A percentile compares a stretch with the other conserved stretches of the same genome.
phyloP scores from a whole-genome alignment of 2,888 invertebrate species.

The Elegia similella region DNA sequence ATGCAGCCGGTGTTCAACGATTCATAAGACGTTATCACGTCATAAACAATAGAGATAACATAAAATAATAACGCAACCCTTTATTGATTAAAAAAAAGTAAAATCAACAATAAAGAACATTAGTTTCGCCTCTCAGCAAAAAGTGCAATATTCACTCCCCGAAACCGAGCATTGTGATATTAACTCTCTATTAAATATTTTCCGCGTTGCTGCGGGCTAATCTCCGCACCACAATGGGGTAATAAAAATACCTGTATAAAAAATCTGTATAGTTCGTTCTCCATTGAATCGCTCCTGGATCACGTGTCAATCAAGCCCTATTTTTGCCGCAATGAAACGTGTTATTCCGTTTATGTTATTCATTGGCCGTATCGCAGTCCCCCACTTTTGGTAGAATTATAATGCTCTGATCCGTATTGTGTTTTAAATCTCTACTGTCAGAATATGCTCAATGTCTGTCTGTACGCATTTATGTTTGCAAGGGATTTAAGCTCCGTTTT shows the following conservation, averaged over 20 bases:
- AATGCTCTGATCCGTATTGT: slow-evolving; percentile 52
- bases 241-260: slow-evolving; percentile 67
- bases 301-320: slow-evolving; percentile 77
- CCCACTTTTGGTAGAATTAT: slow-evolving; percentile 52
- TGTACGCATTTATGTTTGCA: slow-evolving; percentile 19
- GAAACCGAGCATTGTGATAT: slow-evolving; percentile 52
- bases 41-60: slow-evolving; percentile 33
- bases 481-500: not conserved
- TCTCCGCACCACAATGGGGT: slow-evolving; percentile 61
- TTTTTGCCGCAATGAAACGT: slow-evolving; percentile 62
- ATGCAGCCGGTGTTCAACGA: too few relatives aligned
- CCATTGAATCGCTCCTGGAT: slow-evolving; percentile 42
- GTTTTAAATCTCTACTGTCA: slow-evolving; percentile 49
- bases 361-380: slow-evolving; percentile 69
- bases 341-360: slow-evolving; percentile 77
- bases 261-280: slow-evolving; percentile 34
- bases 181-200: slow-evolving; percentile 71
- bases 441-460: slow-evolving; percentile 37
- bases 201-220: slow-evolving; percentile 65
- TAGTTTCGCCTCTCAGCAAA: slow-evolving; percentile 41
- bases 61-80: slow-evolving; percentile 28
- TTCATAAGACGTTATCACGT: too few relatives aligned
- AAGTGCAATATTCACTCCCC: slow-evolving; percentile 42
- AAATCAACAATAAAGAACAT: slow-evolving; percentile 32
- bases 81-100: slow-evolving; percentile 27